Percentiles rank a stretch among this genome's conserved stretches.
Evolutionary conservation across 2,888 invertebrate genomes (phyloP).

Genomic region (Galerucella calmariensis): DNA sequence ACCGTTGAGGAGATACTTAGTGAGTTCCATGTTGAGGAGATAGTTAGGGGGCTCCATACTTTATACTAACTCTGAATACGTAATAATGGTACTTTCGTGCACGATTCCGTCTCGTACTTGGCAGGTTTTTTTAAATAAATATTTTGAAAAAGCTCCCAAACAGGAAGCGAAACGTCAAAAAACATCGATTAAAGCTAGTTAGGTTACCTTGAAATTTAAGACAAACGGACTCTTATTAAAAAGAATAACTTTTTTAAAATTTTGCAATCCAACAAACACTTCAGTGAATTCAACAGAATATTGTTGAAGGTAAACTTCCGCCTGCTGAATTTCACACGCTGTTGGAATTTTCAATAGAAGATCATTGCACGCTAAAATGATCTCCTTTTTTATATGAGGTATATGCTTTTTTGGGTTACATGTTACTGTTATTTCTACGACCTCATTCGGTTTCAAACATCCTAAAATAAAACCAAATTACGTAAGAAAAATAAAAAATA

Average conservation of each 20-base stretch:
- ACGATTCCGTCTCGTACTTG: too few relatives aligned
- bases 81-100: too few relatives aligned
- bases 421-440: conserved; percentile 66
- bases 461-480: conserved; percentile 47
- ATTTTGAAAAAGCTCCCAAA: too few relatives aligned
- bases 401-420: conserved; percentile 64
- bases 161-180: too few relatives aligned
- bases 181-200: not conserved
- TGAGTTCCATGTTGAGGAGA: too few relatives aligned
- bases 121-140: too few relatives aligned
- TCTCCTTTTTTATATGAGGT: conserved; percentile 17
- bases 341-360: conserved; percentile 30
- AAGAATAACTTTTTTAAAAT: conserved; percentile 10
- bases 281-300: conserved; percentile 68
- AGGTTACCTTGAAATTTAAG: conserved; percentile 14
- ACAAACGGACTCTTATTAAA: conserved; percentile 25
- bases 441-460: conserved; percentile 65
- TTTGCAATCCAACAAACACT: conserved; percentile 66
- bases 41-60: too few relatives aligned
- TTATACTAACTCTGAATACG: too few relatives aligned
- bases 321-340: conserved; percentile 64
- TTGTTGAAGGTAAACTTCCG: conserved; percentile 67
- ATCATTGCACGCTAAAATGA: conserved; percentile 32
- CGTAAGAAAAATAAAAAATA: not conserved
- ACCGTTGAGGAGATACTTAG: too few relatives aligned